Conservation (phyloP, 2,888 invertebrate genomes). For the Pristionchus maxplancki region DNA sequence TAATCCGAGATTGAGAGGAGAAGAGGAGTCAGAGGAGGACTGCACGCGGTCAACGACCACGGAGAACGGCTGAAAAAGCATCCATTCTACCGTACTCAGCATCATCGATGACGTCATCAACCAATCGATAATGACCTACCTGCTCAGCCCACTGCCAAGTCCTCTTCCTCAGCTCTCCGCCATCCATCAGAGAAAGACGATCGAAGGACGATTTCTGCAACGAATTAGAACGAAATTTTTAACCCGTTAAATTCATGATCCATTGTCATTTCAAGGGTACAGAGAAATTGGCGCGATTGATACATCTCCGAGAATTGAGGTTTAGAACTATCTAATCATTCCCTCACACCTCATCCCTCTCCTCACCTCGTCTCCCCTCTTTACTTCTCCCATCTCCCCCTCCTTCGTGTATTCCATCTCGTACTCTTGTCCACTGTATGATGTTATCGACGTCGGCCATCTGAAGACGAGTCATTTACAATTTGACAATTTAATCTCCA, state of each 20-base stretch:
- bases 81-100: not conserved
- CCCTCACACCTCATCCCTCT: not conserved
- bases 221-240: not conserved
- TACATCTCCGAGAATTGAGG: too few species aligned
- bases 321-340: not conserved
- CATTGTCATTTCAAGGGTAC: too few species aligned
- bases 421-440: not conserved
- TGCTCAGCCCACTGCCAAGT: constrained; percentile 31
- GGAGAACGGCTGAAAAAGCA: constrained; percentile 35
- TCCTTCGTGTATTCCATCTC: constrained; percentile 7
- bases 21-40: not conserved
- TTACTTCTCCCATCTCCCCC: constrained; percentile 23
- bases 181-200: not conserved
- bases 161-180: constrained; percentile 46
- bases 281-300: too few species aligned
- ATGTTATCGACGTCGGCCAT: constrained; percentile 1
- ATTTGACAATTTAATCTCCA: too few species aligned
- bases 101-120: not conserved
- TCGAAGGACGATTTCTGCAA: constrained; percentile 34
- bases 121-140: not conserved
- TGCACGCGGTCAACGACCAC: constrained; percentile 14
- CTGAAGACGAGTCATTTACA: too few species aligned
- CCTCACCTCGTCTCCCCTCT: constrained; percentile 24
- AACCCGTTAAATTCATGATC: too few species aligned
- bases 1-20: constrained; percentile 41